phyloP scores from a whole-genome alignment of 2,113 vertebrate genomes.

The Ophiodon elongatus region DNA sequence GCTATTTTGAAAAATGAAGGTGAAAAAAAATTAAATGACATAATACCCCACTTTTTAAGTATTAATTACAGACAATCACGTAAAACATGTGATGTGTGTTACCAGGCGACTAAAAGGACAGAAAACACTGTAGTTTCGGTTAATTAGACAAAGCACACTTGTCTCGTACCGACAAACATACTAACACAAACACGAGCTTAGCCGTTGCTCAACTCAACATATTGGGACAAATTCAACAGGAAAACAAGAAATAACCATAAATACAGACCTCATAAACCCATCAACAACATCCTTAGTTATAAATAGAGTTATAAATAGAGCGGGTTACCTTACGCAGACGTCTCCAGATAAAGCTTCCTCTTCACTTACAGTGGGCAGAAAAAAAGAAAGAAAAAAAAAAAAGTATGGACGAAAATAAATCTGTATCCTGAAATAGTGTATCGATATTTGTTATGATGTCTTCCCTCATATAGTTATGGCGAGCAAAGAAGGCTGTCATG shows the following conservation, averaged over 20 bases:
- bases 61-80: neutral
- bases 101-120: neutral
- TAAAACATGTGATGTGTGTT: neutral
- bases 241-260: neutral
- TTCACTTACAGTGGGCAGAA: conserved; percentile 17
- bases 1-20: neutral
- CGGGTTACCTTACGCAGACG: conserved; percentile 62
- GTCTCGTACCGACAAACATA: conserved; percentile 45
- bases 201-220: neutral
- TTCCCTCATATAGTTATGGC: conserved; percentile 14
- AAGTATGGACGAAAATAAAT: conserved; percentile 22
- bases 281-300: neutral
- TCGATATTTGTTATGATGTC: neutral
- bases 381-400: conserved; percentile 18
- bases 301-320: neutral
- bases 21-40: neutral
- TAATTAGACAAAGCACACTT: conserved; percentile 53
- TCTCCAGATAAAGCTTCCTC: conserved; percentile 53
- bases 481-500: conserved; percentile 2
- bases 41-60: neutral
- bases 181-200: neutral
- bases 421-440: conserved; percentile 23
- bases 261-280: neutral
- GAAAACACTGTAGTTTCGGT: neutral
- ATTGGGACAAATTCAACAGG: neutral